phyloP scores from a whole-genome alignment of 1,140 invertebrate species.

The Pseudobourletiella spinata region DNA sequence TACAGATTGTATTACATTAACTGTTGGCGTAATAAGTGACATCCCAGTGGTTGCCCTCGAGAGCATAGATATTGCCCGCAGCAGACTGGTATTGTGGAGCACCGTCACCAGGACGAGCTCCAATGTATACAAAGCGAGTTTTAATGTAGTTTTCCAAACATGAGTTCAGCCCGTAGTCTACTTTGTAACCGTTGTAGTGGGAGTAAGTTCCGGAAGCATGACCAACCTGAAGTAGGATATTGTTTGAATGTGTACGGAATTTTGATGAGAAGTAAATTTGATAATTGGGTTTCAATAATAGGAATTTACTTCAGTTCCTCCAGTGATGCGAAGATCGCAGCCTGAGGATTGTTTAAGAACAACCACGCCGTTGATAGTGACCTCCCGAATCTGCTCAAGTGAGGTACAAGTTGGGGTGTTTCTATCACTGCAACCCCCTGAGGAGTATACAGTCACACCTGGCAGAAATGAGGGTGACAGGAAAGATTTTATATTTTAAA shows the following conservation, averaged over 20 bases:
- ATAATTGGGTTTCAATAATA: background rate
- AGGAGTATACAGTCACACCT: slow-evolving; percentile 23
- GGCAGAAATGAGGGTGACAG: no score
- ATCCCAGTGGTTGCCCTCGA: slow-evolving; percentile 32
- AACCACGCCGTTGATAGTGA: slow-evolving; percentile 15
- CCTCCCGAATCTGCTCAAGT: slow-evolving; percentile 16
- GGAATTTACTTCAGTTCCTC: slow-evolving; percentile 27
- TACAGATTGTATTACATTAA: no score
- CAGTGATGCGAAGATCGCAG: slow-evolving; percentile 24
- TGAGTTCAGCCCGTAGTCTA: slow-evolving; percentile 19
- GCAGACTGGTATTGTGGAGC: slow-evolving; percentile 29
- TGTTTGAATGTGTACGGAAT: background rate
- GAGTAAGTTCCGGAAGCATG: slow-evolving; percentile 29
- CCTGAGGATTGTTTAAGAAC: slow-evolving; percentile 23
- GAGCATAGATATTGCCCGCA: slow-evolving; percentile 31
- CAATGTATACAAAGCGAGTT: slow-evolving; percentile 18
- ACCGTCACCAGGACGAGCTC: slow-evolving; percentile 25
- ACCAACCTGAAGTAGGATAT: slow-evolving; percentile 10
- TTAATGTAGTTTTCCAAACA: slow-evolving; percentile 29
- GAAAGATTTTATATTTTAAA: no score
- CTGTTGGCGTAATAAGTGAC: slow-evolving; percentile 21
- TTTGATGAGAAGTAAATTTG: background rate
- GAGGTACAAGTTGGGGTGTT: slow-evolving; percentile 28
- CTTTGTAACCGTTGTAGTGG: slow-evolving; percentile 34
- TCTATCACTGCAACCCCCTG: slow-evolving; percentile 29